These are phyloP conservation scores for Phalanger gymnotis DNA, from an alignment of 2,797 vertebrate genomes.

Conservation along the genomic window DNA sequence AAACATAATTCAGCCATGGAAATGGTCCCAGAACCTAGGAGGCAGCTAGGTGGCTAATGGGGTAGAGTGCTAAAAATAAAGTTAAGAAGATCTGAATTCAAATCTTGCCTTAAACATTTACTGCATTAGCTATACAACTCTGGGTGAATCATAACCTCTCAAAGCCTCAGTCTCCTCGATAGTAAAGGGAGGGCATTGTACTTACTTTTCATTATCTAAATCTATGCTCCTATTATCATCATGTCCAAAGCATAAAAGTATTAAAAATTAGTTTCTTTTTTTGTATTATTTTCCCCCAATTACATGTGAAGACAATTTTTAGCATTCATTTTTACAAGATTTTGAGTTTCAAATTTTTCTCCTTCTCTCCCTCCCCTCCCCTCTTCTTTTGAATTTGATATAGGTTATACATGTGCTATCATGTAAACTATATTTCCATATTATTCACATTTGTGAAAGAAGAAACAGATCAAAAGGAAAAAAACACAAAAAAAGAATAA, in stretches of 20 bases:
- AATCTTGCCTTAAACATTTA: background rate
- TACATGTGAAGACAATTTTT: background rate
- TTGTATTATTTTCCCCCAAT: background rate
- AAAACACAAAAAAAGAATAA: background rate
- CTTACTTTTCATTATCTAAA: background rate
- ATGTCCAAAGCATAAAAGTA: background rate
- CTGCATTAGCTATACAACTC: background rate
- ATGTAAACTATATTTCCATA: background rate
- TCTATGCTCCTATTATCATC: background rate
- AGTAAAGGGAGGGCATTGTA: background rate
- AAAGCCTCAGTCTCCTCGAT: background rate
- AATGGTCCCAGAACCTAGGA: background rate
- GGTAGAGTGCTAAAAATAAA: background rate
- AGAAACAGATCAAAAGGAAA: background rate
- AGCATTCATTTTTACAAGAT: background rate
- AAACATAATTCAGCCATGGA: background rate
- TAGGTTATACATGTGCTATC: background rate
- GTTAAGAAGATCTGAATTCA: background rate
- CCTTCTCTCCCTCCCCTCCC: background rate
- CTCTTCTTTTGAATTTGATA: background rate
- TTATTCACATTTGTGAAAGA: background rate
- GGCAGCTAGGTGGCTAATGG: background rate
- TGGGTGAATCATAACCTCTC: background rate
- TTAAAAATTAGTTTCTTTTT: background rate
- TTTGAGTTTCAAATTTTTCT: background rate